Conservation (phyloP, 2,797 vertebrate species). For the Pyrrhura leucotis region DNA sequence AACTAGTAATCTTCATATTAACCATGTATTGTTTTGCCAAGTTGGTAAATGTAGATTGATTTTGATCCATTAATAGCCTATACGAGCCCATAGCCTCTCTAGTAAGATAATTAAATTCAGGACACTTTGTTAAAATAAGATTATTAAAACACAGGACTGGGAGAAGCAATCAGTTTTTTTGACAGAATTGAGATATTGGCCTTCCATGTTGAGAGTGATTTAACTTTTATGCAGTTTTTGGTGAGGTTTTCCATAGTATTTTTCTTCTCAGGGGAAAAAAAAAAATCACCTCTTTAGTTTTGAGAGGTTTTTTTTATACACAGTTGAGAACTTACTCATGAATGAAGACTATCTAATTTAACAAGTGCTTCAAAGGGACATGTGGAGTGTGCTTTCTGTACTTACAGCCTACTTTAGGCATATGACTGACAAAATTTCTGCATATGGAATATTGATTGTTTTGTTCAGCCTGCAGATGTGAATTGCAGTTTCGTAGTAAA, state of each 20-base stretch:
- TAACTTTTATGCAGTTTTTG: neutral
- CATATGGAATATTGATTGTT: neutral
- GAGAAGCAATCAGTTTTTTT: neutral
- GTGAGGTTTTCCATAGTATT: neutral
- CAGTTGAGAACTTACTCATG: neutral
- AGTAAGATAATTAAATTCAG: conserved; percentile 18
- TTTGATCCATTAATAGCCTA: neutral
- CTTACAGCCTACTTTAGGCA: neutral
- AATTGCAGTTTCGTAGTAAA: neutral
- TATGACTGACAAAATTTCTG: neutral
- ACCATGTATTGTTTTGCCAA: neutral
- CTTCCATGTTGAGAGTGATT: neutral
- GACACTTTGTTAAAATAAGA: neutral
- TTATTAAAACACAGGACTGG: neutral
- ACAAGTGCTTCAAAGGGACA: neutral
- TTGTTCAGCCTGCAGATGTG: neutral
- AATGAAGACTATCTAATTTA: neutral
- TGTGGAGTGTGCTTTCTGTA: neutral
- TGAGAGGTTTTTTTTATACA: neutral
- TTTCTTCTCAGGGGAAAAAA: neutral
- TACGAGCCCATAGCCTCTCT: neutral
- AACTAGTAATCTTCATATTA: neutral
- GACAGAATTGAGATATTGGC: neutral
- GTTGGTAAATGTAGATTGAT: neutral
- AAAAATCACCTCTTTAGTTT: neutral